Evolutionary conservation across 2,797 vertebrate genomes (phyloP), one percentile per base, ranked within the genome.

Genomic region (Gorsachius magnificus): DNA sequence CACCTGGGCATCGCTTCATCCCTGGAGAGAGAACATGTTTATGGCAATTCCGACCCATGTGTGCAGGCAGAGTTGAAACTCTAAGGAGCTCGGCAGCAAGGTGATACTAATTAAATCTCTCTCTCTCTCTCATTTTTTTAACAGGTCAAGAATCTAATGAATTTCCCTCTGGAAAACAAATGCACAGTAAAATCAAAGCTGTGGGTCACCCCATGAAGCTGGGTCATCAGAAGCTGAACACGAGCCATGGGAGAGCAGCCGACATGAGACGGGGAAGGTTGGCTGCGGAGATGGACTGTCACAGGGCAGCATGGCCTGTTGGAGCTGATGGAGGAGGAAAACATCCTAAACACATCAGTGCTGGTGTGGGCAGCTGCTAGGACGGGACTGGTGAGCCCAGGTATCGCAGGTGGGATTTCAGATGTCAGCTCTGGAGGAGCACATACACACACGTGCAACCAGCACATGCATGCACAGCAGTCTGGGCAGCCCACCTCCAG

Each of bases 391-490:
- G 5, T 19, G 46, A 71, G 38, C 38, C 0, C 45, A 22, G 29
- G 38, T 31, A 36, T 43, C 10, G 22, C 45, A 43, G 86, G 51
- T 36, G 36, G 22, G 22, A 51, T 60, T 57, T 72, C 33, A 28
- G 45, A 16, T 28, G 22, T 43, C 18, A 9, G 64, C 22, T 61
- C 38, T 38, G 56, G 46, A 28, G 36, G 56, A 31, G 18, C 4
- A 1, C 35, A 11, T 11, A 18, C 0, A 7, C 38, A 26, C 13
- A 16, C 0, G 11, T 48, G 48, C 26, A 60, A 25, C 26, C 36
- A 8, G 46, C 31, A 31, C 26, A 20, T 4, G 35, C 2, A 5
- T 25, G 41, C 1, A 2, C n/a, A 41, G 45, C 13, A 2, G 41
- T 3, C 21, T 11, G 35, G 35, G 45, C 72, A 64, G 35, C 24